Percentiles rank a stretch among this genome's conserved stretches.
Conservation (phyloP, 2,113 vertebrate genomes). For the Coryphaenoides rupestris region DNA sequence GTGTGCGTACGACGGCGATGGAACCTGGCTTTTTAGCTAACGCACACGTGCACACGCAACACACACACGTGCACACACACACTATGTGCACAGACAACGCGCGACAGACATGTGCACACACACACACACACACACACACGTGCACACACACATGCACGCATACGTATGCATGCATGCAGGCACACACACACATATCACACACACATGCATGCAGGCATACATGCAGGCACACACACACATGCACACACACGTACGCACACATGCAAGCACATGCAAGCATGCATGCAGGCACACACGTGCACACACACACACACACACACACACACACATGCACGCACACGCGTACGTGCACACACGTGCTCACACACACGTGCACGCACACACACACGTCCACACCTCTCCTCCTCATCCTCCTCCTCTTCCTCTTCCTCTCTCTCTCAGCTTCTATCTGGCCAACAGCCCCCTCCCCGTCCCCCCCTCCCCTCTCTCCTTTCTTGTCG, state of each 20-base stretch:
- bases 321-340: neutral
- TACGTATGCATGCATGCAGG: neutral
- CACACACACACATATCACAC: slow-evolving; percentile 3
- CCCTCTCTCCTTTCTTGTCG: neutral
- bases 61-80: slow-evolving; percentile 16
- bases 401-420: neutral
- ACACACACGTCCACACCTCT: neutral
- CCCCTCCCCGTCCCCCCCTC: neutral
- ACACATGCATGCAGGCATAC: neutral
- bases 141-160: neutral
- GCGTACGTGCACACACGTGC: neutral
- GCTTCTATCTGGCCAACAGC: neutral
- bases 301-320: slow-evolving; percentile 7
- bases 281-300: neutral
- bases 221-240: neutral
- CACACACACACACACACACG: slow-evolving; percentile 22
- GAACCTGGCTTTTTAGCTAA: neutral
- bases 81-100: slow-evolving; percentile 29
- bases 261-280: neutral
- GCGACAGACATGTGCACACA: slow-evolving; percentile 26
- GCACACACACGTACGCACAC: neutral
- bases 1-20: slow-evolving; percentile 42
- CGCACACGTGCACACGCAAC: neutral
- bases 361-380: neutral
- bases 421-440: too few species aligned